Conservation (phyloP, 2,797 vertebrate genomes). For the Sebastes nivosus region DNA sequence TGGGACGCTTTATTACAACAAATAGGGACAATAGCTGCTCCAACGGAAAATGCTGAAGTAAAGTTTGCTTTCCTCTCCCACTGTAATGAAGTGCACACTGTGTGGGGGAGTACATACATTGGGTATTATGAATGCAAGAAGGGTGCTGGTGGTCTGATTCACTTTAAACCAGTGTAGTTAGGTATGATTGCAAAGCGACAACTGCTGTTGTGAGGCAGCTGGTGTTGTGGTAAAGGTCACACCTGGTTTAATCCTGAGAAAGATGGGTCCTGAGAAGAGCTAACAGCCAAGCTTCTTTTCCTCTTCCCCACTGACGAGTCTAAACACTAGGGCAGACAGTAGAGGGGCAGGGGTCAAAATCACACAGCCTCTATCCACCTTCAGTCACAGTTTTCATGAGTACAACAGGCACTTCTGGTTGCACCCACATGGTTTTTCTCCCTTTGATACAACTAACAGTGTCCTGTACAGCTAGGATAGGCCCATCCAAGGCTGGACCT, state of each 20-base stretch:
- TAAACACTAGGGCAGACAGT: slow-evolving; percentile 99
- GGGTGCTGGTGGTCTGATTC: slow-evolving; percentile 59
- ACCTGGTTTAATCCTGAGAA: slow-evolving; percentile 99
- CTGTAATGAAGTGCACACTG: slow-evolving; percentile 21
- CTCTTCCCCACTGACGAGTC: slow-evolving; percentile 99
- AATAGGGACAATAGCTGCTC: not conserved
- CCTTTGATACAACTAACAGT: slow-evolving; percentile 40
- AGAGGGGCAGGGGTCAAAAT: slow-evolving; percentile 99
- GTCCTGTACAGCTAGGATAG: slow-evolving; percentile 21
- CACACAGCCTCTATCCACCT: slow-evolving; percentile 79
- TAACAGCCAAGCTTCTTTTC: slow-evolving; percentile 99
- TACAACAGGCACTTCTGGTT: slow-evolving; percentile 71
- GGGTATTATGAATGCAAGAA: slow-evolving; percentile 52
- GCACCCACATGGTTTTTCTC: slow-evolving; percentile 54
- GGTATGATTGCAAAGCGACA: slow-evolving; percentile 74
- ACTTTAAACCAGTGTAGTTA: slow-evolving; percentile 67
- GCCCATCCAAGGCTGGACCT: slow-evolving; percentile 26
- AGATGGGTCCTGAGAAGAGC: slow-evolving; percentile 99
- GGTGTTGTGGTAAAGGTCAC: slow-evolving; percentile 90
- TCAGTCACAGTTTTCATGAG: slow-evolving; percentile 75
- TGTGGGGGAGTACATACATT: slow-evolving; percentile 24
- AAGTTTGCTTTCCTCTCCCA: slow-evolving; percentile 2
- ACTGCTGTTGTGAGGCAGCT: slow-evolving; percentile 91
- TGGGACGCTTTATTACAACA: not conserved
- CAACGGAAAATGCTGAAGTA: not conserved